phyloP scores from a whole-genome alignment of 2,888 invertebrate species.

The Prionchulus punctatus region DNA sequence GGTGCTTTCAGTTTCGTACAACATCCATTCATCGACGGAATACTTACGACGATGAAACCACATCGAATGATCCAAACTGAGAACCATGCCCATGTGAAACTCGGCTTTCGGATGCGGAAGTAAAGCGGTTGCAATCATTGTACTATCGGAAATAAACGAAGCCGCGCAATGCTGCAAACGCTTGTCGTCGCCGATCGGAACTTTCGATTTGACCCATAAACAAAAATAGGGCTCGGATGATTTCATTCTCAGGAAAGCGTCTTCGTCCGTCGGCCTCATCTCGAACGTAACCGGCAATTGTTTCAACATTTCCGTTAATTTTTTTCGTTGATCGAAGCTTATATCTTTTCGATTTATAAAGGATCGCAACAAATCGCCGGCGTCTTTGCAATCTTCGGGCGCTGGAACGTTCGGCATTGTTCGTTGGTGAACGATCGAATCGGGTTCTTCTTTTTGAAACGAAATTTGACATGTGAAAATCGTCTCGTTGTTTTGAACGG shows the following conservation, averaged over 20 bases:
- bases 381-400: slow-evolving; percentile 28
- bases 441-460: slow-evolving; percentile 21
- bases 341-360: too few relatives aligned
- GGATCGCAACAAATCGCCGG: slow-evolving; percentile 18
- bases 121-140: slow-evolving; percentile 27
- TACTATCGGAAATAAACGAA: slow-evolving; percentile 35
- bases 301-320: too few relatives aligned
- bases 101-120: slow-evolving; percentile 22
- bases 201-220: slow-evolving; percentile 29
- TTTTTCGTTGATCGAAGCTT: too few relatives aligned
- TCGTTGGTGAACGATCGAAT: slow-evolving; percentile 29
- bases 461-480: slow-evolving; percentile 29
- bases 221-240: slow-evolving; percentile 16
- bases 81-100: slow-evolving; percentile 24
- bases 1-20: slow-evolving; percentile 35
- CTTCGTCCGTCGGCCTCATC: slow-evolving; percentile 20
- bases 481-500: slow-evolving; percentile 27
- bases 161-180: slow-evolving; percentile 35
- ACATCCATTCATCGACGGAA: slow-evolving; percentile 37
- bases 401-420: slow-evolving; percentile 35
- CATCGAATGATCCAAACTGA: slow-evolving; percentile 36
- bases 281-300: slow-evolving; percentile 11
- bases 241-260: slow-evolving; percentile 14
- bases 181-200: slow-evolving; percentile 28
- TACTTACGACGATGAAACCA: slow-evolving; percentile 37